Evolutionary conservation across 30 jellyfish, hydroid and myxozoan species (phyloP).

Genomic region (Aurelia sp.): DNA sequence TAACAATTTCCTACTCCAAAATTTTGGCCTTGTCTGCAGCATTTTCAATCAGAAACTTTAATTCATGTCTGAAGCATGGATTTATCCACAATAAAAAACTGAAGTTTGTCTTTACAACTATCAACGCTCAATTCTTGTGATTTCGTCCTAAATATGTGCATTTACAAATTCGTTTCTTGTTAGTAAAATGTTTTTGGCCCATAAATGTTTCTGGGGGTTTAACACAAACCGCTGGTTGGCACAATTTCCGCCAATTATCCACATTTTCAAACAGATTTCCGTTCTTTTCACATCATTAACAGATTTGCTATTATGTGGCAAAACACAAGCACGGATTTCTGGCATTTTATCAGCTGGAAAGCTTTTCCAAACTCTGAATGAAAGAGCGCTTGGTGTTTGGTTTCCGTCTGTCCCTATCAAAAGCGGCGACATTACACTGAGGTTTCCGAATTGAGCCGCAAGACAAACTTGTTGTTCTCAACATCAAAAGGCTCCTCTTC

Average conservation of each 20-base stretch:
- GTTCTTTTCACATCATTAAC: conserved; percentile 29
- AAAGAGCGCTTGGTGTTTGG: neutral
- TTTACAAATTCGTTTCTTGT: neutral
- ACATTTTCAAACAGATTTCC: conserved; percentile 26
- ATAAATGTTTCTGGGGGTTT: neutral
- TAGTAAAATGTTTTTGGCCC: neutral
- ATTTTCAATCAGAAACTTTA: too few species aligned
- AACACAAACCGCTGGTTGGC: neutral
- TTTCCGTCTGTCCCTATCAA: conserved; percentile 9
- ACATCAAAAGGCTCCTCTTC: conserved; percentile 80
- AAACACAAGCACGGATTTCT: neutral
- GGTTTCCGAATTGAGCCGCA: conserved; percentile 96
- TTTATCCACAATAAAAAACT: neutral
- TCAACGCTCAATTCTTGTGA: neutral
- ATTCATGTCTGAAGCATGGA: too few species aligned
- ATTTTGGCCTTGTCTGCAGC: too few species aligned
- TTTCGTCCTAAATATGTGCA: neutral
- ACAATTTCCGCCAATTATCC: conserved; percentile 30
- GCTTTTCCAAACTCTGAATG: neutral
- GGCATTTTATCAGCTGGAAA: conserved; percentile 2
- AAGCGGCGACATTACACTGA: conserved; percentile 76
- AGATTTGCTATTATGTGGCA: neutral
- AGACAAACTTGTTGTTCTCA: conserved; percentile 82
- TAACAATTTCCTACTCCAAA: too few species aligned
- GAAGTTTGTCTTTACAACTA: neutral